Percentiles rank a stretch among this genome's conserved stretches.
phyloP scores from a whole-genome alignment of 2,113 vertebrate genomes.

The Gambusia affinis region DNA sequence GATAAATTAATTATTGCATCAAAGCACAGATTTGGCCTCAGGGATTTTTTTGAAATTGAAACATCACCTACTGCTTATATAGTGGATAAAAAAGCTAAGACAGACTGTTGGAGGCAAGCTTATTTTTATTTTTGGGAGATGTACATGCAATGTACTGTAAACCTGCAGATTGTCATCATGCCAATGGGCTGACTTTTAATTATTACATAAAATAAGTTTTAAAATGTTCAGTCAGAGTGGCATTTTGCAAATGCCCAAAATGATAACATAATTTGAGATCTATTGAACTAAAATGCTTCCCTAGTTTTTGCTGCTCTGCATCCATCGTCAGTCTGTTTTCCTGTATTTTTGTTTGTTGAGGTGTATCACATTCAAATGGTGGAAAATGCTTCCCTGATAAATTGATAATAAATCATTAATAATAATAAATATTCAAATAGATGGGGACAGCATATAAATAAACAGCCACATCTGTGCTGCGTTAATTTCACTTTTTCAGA shows the following conservation, averaged over 20 bases:
- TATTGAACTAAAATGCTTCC: not conserved
- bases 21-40: too few relatives aligned
- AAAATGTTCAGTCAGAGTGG: not conserved
- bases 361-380: not conserved
- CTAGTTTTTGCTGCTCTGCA: not conserved
- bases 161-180: not conserved
- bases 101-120: not conserved
- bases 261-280: conserved; percentile 1
- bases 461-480: not conserved
- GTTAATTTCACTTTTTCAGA: not conserved
- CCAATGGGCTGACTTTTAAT: not conserved
- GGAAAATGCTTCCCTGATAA: not conserved
- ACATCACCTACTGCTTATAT: not conserved
- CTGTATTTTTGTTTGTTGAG: not conserved
- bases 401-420: not conserved
- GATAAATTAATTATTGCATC: too few relatives aligned
- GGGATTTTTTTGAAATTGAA: too few relatives aligned
- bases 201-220: not conserved
- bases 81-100: not conserved
- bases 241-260: conserved; percentile 1
- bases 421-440: not conserved
- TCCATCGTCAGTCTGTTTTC: not conserved
- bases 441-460: not conserved
- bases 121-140: not conserved
- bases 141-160: too few relatives aligned